These are phyloP conservation scores for Cataglyphis cursor DNA, from an alignment of 2,888 invertebrate species.

Conservation along the genomic window DNA sequence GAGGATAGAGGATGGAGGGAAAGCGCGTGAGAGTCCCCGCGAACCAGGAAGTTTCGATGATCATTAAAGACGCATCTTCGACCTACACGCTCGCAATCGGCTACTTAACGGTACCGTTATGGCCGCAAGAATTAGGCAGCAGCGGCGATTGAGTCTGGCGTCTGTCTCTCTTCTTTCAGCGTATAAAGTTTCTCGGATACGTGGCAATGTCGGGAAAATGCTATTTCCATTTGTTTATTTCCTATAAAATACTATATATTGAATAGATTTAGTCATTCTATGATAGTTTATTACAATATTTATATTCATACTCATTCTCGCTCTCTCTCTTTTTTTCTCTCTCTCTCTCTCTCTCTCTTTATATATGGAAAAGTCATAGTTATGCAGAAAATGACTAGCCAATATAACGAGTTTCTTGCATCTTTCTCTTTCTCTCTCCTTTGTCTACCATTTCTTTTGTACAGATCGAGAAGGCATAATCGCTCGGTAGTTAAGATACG, in stretches of 20 bases:
- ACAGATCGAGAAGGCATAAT: constrained; percentile 69
- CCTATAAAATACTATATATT: too few species aligned
- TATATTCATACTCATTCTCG: neutral
- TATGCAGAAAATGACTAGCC: neutral
- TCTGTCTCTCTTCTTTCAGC: constrained; percentile 13
- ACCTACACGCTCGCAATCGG: constrained; percentile 66
- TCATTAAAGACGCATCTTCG: constrained; percentile 80
- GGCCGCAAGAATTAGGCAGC: constrained; percentile 37
- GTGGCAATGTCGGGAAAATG: neutral
- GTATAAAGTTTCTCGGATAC: neutral
- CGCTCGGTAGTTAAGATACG: constrained; percentile 74
- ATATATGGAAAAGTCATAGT: neutral
- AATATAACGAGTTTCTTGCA: neutral
- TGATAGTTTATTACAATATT: neutral
- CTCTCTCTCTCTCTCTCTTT: too few species aligned
- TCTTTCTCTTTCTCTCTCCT: neutral
- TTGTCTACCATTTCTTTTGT: neutral
- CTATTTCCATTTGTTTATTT: neutral
- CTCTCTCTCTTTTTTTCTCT: too few species aligned
- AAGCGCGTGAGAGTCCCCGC: constrained; percentile 66
- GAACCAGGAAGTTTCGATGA: constrained; percentile 72
- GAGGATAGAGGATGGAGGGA: constrained; percentile 11
- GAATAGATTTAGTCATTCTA: neutral
- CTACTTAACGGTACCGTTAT: constrained; percentile 66
- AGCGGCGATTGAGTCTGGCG: neutral